Percentiles rank a stretch among this genome's conserved stretches.
These are phyloP conservation scores for Lateolabrax maculatus DNA, from an alignment of 2,797 vertebrate species.

Conservation along the genomic window DNA sequence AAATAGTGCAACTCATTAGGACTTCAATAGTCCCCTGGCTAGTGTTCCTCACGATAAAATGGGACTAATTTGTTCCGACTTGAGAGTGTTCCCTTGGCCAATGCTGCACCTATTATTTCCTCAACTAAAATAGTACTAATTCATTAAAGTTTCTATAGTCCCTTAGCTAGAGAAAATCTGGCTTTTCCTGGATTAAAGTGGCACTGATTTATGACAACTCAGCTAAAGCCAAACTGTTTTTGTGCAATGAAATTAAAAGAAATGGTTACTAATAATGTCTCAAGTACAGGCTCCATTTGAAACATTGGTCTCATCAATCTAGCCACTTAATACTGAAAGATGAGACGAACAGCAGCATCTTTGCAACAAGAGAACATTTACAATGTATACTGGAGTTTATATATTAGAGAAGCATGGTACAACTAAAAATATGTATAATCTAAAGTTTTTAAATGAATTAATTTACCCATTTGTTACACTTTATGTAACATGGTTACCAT, in stretches of 20 bases:
- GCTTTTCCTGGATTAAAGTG: conserved; percentile 27
- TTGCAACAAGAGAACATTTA: neutral
- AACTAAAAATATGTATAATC: neutral
- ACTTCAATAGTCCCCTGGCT: conserved; percentile 52
- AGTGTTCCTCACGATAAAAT: conserved; percentile 51
- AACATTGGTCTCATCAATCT: neutral
- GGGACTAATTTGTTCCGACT: conserved; percentile 63
- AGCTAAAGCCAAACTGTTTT: neutral
- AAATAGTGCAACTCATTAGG: conserved; percentile 64
- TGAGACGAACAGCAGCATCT: neutral
- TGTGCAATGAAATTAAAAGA: conserved; percentile 10
- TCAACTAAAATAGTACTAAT: conserved; percentile 51
- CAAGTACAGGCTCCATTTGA: conserved; percentile 16
- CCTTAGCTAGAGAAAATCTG: conserved; percentile 22
- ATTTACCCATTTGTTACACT: neutral
- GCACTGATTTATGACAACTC: conserved; percentile 38
- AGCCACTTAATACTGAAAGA: neutral
- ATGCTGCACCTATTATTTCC: conserved; percentile 48
- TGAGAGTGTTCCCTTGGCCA: conserved; percentile 41
- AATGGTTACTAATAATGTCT: conserved; percentile 18
- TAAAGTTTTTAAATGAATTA: neutral
- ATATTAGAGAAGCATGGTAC: neutral
- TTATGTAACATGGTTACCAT: neutral
- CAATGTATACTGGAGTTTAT: neutral
- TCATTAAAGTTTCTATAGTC: conserved; percentile 51